Evolutionary conservation across 2,888 invertebrate genomes (phyloP), one percentile per base, ranked within the genome.

Genomic region (Agonum fuliginosum): DNA sequence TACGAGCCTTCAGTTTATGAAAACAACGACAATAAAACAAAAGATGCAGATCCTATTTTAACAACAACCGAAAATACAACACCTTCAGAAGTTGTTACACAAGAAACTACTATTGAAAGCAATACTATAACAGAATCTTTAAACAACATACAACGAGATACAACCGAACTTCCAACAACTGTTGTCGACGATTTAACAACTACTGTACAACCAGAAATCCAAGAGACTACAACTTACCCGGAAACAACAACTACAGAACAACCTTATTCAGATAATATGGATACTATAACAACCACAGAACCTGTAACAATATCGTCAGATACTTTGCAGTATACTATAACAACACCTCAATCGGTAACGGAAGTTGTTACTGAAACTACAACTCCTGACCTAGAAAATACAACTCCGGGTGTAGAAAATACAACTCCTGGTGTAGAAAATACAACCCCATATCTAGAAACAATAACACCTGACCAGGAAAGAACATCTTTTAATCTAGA

Each of bases 1-100:
- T 86, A 84, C 71, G 86, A 86, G 80, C 82, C 84, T 2, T 14
- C 80, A 27, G 80, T 79, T 48, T 83, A 82, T 77, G 54, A 78
- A n/a, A 43, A 78, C 0, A 20, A 65, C 17, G 70, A 79, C 20
- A 58, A 76, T 71, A 69, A 75, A 20, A 27, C 17, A 30, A 67
- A 24, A 51, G 34, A 54, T 19, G 19, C 54, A 22, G 51, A 74
- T 5, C 24, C 58, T 20, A 65, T 71, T 65, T 46, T 70, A 43
- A 75, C 73, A 10, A 73, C 75, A 12, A 77, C 51, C 6, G 71
- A 65, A 37, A 75, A 5, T 46, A 30, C 30, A 54, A 75, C 58
- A 8, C 17, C 65, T 12, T 10, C 14, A 6, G 75, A 75, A 46
- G 78, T 43, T 65, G 78, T 62, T 74, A 80, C 20, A 73, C 78